Evolutionary conservation across 2,888 invertebrate genomes (phyloP).

Genomic region (Salticus scenicus): DNA sequence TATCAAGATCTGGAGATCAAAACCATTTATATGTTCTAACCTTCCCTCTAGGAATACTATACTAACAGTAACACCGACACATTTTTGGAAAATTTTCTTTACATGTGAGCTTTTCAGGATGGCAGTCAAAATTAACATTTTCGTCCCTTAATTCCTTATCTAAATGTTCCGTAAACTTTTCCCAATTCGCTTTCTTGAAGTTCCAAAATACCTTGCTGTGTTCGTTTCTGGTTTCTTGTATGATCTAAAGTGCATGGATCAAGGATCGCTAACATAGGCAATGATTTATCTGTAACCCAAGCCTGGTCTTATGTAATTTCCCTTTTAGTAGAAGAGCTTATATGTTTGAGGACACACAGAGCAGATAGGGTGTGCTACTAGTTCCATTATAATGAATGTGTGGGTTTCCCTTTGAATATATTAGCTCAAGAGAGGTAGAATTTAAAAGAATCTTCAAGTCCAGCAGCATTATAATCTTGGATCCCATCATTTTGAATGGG

Average conservation of each 20-base stretch:
- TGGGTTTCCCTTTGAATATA: not conserved
- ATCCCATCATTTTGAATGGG: constrained; percentile 18
- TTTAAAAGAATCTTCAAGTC: too few species aligned
- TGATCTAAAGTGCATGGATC: not conserved
- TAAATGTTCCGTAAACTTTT: not conserved
- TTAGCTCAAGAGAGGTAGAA: not conserved
- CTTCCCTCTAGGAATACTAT: constrained; percentile 17
- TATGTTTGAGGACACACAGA: constrained; percentile 18
- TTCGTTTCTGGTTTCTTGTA: not conserved
- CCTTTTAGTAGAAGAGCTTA: not conserved
- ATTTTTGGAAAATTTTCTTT: not conserved
- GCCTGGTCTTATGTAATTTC: constrained; percentile 11
- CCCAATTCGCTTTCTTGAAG: constrained; percentile 11
- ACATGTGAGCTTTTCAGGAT: not conserved
- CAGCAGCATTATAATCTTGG: constrained; percentile 16
- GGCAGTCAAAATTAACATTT: not conserved
- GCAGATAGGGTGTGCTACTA: not conserved
- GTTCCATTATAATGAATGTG: constrained; percentile 27
- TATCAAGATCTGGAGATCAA: constrained; percentile 13
- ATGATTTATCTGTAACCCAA: constrained; percentile 23
- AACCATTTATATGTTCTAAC: constrained; percentile 2
- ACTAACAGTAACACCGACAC: not conserved
- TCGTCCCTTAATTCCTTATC: not conserved
- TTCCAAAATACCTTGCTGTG: not conserved
- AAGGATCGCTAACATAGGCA: not conserved